Base-by-base conservation (phyloP, 1,140 invertebrate genomes). In the Drosophila sulfurigaster region DNA sequence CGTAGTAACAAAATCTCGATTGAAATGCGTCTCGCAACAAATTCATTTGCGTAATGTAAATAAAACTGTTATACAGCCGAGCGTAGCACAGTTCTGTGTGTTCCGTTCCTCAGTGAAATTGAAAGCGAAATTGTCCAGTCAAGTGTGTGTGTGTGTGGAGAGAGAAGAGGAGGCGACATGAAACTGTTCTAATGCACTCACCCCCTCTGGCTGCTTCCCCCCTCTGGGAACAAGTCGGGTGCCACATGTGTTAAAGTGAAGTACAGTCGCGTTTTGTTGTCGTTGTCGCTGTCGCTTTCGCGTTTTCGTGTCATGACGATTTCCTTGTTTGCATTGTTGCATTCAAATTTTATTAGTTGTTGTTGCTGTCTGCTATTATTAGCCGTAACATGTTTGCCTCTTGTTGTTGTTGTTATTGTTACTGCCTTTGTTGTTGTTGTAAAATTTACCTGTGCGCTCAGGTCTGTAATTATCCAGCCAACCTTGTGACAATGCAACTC, bases 391-490 rank as follows among this genome's bases (percentile, higher is more conserved):
- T 62, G 51, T 73, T 72, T 67, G 43, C 52, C 25, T 57, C 25
- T 68, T 74, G 5, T 46, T 71, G 13, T 43, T 76, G 59, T 63
- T 75, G 13, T 35, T 76, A 48, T 58, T 70, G 7, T 54, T 45
- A 51, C 15, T 20, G 8, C 32, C 10, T 25, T 57, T 65, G 25
- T 58, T 87, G 76, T 75, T 25, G 20, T 25, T 25, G 20, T 25
- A 25, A 25, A 83, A 78, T 89, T 83, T 83, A 89, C 74, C 83
- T 89, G 85, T 78, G 77, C 83, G 66, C 80, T 87, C 83, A 87
- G 72, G 80, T 83, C 74, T 81, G 80, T 83, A 88, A 88, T 88
- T 88, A 89, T 88, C 81, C 70, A 81, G 79, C 73, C 64, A 89
- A 88, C 81, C 83, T 88, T 89, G 85, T 82, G 68, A 80, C 68